phyloP scores from a whole-genome alignment of 92 coral and sea anemone species.

The Paramuricea clavata region DNA sequence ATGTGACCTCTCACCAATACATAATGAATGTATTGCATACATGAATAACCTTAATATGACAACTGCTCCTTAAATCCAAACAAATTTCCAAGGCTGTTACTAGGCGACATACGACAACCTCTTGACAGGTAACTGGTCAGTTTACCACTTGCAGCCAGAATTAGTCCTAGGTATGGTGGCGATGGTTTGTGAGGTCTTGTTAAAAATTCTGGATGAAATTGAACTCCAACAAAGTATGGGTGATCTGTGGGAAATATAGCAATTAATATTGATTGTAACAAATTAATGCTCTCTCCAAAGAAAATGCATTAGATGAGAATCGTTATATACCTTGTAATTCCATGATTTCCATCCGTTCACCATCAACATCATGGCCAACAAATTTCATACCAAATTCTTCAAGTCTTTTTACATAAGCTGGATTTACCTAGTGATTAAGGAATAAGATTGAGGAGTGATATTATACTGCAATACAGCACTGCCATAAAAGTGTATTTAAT shows the following conservation, averaged over 20 bases:
- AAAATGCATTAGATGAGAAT: not conserved
- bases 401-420: conserved; percentile 63
- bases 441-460: not conserved
- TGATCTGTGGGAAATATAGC: conserved; percentile 67
- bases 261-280: not conserved
- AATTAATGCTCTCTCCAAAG: not conserved
- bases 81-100: conserved; percentile 67
- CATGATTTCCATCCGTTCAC: conserved; percentile 97
- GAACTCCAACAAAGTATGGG: conserved; percentile 97
- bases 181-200: conserved; percentile 98
- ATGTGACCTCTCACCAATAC: not conserved
- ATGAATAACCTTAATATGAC: not conserved
- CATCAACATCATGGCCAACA: conserved; percentile 98
- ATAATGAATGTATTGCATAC: not conserved
- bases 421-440: conserved; percentile 71
- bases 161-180: conserved; percentile 93
- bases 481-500: not conserved
- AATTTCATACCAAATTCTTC: conserved; percentile 94
- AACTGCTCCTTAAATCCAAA: not conserved
- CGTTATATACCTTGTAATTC: conserved; percentile 80
- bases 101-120: conserved; percentile 94
- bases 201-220: conserved; percentile 96
- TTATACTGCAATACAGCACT: not conserved
- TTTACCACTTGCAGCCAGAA: conserved; percentile 88
- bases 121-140: conserved; percentile 84